Base-by-base conservation (phyloP, 2,797 vertebrate species). In the Valencia hispanica region DNA sequence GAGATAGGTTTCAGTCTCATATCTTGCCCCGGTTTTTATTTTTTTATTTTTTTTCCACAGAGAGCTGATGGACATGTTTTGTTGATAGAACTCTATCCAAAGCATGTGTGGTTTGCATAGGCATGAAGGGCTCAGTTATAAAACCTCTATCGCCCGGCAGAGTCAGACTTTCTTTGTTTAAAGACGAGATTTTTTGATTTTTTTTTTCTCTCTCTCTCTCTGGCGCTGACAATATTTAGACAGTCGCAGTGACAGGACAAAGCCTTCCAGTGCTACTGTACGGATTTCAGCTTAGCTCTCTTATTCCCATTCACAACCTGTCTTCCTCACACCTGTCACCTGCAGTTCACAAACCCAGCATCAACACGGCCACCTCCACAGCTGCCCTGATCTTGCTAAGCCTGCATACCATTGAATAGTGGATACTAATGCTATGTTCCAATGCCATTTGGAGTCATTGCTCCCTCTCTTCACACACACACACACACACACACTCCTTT, bases 381-480 rank as follows among this genome's bases (percentile, higher is more conserved):
- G 79, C 82, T 92, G 91, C 87, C 91, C 91, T 89, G 84, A 89
- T 87, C 87, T 81, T 27, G 1, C 89, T 94, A 94, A 94, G 92
- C 94, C 93, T 93, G 92, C 92, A 94, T 92, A 92, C 88, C 84
- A 85, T 89, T 93, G 92, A 94, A 93, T 92, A 82, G 91, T 77
- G 32, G 79, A 86, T 63, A 55, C 91, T 94, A 94, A 95, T 92
- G 93, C 94, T 90, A 74, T 93, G 92, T 92, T 94, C 93, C 91
- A 88, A 92, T 94, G 91, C 91, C 90, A 91, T 93, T 92, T 73
- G 87, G 94, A 94, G 94, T 94, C 93, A 93, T 85, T 88, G 83
- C 91, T 89, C 88, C 88, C 82, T 88, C 79, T 90, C 86, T 89
- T 84, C 84, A 81, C 72, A 61, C 81, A n/a, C n/a, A n/a, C n/a